Conservation (phyloP, 2,888 invertebrate species). For the Osmoderma eremita region DNA sequence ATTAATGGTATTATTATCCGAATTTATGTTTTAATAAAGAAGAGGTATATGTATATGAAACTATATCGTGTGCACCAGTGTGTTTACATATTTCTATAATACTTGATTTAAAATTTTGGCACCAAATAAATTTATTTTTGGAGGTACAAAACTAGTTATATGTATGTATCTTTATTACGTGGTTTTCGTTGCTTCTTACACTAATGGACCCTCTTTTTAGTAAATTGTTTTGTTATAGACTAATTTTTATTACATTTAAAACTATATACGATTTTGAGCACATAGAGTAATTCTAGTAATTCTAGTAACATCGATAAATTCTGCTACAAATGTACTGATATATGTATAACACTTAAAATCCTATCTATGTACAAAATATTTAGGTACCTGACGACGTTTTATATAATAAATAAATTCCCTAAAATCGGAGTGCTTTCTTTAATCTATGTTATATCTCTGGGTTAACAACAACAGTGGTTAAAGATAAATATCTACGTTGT, state of each 20-base stretch:
- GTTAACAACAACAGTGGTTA: neutral
- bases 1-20: neutral
- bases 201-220: conserved; percentile 8
- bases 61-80: too few relatives aligned
- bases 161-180: conserved; percentile 7
- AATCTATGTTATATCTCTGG: too few relatives aligned
- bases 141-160: conserved; percentile 2
- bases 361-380: neutral
- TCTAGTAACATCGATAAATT: neutral
- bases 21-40: too few relatives aligned
- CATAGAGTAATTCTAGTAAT: neutral
- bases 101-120: conserved; percentile 8
- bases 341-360: conserved; percentile 1
- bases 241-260: too few relatives aligned
- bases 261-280: conserved; percentile 13
- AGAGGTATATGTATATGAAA: too few relatives aligned
- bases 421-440: neutral
- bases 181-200: neutral
- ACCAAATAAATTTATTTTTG: neutral
- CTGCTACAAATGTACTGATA: neutral
- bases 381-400: neutral
- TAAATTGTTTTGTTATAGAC: too few relatives aligned
- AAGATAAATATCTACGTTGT: too few relatives aligned
- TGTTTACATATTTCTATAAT: too few relatives aligned
- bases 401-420: neutral